Conservation (phyloP, 1,140 invertebrate genomes). For the Fopius arisanus region DNA sequence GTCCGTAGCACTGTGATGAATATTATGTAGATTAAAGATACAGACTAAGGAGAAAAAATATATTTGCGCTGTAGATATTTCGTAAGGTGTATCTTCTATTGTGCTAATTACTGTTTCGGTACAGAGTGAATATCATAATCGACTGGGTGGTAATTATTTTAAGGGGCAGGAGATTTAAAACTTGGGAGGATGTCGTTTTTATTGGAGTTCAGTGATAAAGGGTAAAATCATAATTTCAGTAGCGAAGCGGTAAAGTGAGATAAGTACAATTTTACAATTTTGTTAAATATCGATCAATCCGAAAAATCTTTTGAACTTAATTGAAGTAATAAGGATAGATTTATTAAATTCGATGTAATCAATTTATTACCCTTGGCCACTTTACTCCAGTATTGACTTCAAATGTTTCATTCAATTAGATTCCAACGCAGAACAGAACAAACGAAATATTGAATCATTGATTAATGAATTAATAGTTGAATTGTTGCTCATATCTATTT, state of each 20-base stretch:
- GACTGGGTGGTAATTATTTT: neutral
- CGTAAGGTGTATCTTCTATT: slow-evolving; percentile 50
- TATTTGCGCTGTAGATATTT: slow-evolving; percentile 4
- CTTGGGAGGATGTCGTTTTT: neutral
- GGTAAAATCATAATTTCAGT: too few species aligned
- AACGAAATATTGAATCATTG: neutral
- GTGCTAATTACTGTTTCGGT: slow-evolving; percentile 45
- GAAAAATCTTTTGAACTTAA: too few species aligned
- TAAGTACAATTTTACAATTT: too few species aligned
- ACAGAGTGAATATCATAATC: neutral
- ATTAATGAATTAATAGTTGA: neutral
- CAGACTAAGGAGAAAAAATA: slow-evolving; percentile 49
- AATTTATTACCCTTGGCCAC: neutral
- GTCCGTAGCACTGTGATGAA: slow-evolving; percentile 67
- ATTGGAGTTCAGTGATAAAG: neutral
- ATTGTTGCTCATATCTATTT: neutral
- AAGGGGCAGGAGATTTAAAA: neutral
- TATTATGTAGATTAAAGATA: slow-evolving; percentile 57
- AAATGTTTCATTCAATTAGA: neutral
- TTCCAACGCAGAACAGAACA: neutral
- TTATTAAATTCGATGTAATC: too few species aligned
- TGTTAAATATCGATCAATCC: too few species aligned
- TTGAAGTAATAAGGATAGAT: too few species aligned
- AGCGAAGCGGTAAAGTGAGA: too few species aligned
- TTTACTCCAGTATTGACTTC: neutral